Base-by-base conservation (phyloP, 2,113 vertebrate genomes). In the Nibea coibor region DNA sequence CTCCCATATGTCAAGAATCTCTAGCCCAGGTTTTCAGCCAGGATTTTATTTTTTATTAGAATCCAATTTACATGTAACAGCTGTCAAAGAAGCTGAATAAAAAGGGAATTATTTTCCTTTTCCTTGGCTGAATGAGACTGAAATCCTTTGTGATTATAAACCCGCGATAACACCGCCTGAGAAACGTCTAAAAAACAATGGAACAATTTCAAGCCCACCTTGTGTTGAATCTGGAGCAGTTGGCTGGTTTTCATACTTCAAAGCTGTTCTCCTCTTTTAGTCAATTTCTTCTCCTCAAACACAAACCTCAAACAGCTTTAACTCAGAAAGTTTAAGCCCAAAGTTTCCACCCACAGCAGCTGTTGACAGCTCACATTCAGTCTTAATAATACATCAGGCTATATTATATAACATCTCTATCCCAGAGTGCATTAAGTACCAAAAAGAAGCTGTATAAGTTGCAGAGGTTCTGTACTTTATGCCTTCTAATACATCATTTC, bases 171-270 rank as follows among this genome's bases (percentile, higher is more conserved):
- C 24, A 54, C 26, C 72, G n/a, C 66, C 76, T 43, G 22, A 39
- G 43, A 22, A 64, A 64, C 70, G 31, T 86, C 75, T 80, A 39
- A 67, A 54, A 81, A 79, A 53, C 17, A 50, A 42, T 17, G 0
- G 4, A 79, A 54, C 35, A 39, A 68, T 69, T 80, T 73, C 35
- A 79, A 56, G 10, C 24, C 20, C 31, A 71, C 31, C 26, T 69
- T 47, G 7, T 24, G 1, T 43, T 65, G 45, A 81, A 83, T 81
- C 43, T 76, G 57, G 22, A 22, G 54, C 76, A 79, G 24, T 62
- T 69, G 83, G 59, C 17, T 63, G 35, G 1, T 75, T 75, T 64
- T 50, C 65, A 31, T 20, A 66, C 72, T 72, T 75, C 72, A 62
- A 76, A 87, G 54, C 10, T 45, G 10, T 3, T 15, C 22, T 4